Percentiles rank a stretch among this genome's conserved stretches.
Evolutionary conservation across 2,113 vertebrate genomes (phyloP).

Genomic region (Alces alces): DNA sequence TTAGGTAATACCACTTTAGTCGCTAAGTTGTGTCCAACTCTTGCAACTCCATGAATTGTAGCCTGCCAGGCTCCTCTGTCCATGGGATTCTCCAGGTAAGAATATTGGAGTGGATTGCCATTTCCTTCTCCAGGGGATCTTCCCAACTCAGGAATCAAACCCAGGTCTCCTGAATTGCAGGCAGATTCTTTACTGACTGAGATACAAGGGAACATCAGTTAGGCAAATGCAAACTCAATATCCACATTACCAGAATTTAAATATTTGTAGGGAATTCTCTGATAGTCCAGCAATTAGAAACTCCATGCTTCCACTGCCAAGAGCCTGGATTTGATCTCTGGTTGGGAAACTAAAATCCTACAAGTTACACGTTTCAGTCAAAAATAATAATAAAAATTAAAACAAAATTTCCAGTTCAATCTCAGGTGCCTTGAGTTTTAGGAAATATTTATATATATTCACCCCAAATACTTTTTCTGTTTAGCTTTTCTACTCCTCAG

Average conservation of each 20-base stretch:
- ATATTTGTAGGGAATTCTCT: not conserved
- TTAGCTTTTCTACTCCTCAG: not conserved
- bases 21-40: not conserved
- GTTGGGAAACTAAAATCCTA: not conserved
- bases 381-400: not conserved
- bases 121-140: not conserved
- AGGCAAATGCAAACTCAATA: conserved; percentile 15
- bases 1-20: not conserved
- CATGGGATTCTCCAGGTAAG: not conserved
- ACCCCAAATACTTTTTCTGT: not conserved
- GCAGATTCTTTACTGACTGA: not conserved
- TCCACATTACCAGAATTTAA: not conserved
- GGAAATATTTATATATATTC: not conserved
- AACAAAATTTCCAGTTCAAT: not conserved
- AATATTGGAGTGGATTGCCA: not conserved
- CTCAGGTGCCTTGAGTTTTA: not conserved
- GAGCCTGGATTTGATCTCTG: not conserved
- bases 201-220: not conserved
- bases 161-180: not conserved
- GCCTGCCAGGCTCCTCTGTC: not conserved
- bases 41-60: not conserved
- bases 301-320: not conserved
- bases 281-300: not conserved
- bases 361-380: not conserved
- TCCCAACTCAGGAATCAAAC: not conserved